These are phyloP conservation scores for Yponomeuta cagnagella DNA, from an alignment of 2,888 invertebrate species.

Conservation along the genomic window DNA sequence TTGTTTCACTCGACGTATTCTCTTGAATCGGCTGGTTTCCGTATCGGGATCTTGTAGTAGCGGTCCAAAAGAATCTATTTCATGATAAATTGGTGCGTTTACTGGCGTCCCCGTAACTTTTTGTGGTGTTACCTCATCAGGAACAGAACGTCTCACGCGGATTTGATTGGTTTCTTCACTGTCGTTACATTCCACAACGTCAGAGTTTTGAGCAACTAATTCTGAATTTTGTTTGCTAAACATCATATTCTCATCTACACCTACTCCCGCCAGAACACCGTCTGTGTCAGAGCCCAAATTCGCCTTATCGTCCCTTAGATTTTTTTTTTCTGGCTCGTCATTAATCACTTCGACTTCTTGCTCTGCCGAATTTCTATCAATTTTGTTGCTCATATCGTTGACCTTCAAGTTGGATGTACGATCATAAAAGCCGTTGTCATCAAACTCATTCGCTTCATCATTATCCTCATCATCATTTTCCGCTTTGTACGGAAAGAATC, in stretches of 20 bases:
- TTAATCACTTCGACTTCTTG: slow-evolving; percentile 14
- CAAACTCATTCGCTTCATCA: slow-evolving; percentile 68
- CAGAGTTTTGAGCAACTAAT: slow-evolving; percentile 33
- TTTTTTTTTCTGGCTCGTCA: slow-evolving; percentile 23
- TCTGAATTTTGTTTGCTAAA: slow-evolving; percentile 40
- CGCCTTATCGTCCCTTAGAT: slow-evolving; percentile 33
- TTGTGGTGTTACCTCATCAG: not conserved
- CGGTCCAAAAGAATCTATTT: slow-evolving; percentile 52
- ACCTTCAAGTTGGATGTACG: slow-evolving; percentile 45
- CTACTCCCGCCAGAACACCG: slow-evolving; percentile 50
- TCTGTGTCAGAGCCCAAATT: slow-evolving; percentile 59
- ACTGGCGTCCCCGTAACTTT: slow-evolving; percentile 29
- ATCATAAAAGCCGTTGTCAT: slow-evolving; percentile 67
- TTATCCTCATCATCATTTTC: slow-evolving; percentile 62
- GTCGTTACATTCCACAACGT: slow-evolving; percentile 11
- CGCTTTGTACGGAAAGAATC: slow-evolving; percentile 49
- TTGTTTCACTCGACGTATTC: slow-evolving; percentile 52
- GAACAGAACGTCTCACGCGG: not conserved
- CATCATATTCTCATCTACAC: slow-evolving; percentile 61
- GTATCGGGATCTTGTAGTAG: slow-evolving; percentile 46
- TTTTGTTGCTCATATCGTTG: slow-evolving; percentile 19
- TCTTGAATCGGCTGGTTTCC: slow-evolving; percentile 53
- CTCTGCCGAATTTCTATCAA: not conserved
- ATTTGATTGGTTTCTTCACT: slow-evolving; percentile 22
- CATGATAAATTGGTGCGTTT: slow-evolving; percentile 43